Evolutionary conservation across 2,888 invertebrate genomes (phyloP), one percentile per base, ranked within the genome.

Genomic region (Chelonus formosanus): DNA sequence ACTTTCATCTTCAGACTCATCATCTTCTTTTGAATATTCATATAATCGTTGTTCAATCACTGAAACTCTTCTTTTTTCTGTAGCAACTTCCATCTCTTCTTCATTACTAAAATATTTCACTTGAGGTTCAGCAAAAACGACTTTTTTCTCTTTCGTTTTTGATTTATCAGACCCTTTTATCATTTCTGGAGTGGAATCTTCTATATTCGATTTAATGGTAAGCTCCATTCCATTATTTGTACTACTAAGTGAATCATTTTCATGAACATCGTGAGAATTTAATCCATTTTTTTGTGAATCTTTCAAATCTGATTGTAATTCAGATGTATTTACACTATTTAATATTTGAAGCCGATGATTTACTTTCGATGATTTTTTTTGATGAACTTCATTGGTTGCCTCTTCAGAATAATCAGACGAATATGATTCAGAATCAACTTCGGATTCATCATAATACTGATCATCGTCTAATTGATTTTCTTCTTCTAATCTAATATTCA

Each of bases 401-500:
- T 74, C 70, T 7, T 75, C 75, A 36, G 70, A 70, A 43, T 61
- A 69, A 35, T 65, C 69, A 2, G 71, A 68, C 8, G 63, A 56
- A 45, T 70, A 68, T 3, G 70, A 70, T 44, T 68, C 71, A 36
- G 71, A 70, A 36, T 74, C 74, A 0, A 73, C 65, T 40, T 71
- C 73, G 3, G 71, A 74, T 65, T 78, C 78, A 36, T 78, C 70
- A 54, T 72, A 75, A 55, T 66, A 75, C 54, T 78, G 74, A 3
- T 68, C 74, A 4, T 74, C 71, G 5, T 67, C 65, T 10, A 72
- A 66, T 58, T 76, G 76, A 54, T 63, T 64, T 40, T 76, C 72
- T 3, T 74, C 75, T 58, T 80, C 75, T 32, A 80, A 69, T 64
- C 81, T 81, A 31, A 5, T 10, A 45, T 32, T 20, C 20, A 50